Percentiles rank a stretch among this genome's conserved stretches.
phyloP scores from a whole-genome alignment of 2,113 vertebrate genomes.

The Anarhynchus alexandrinus region DNA sequence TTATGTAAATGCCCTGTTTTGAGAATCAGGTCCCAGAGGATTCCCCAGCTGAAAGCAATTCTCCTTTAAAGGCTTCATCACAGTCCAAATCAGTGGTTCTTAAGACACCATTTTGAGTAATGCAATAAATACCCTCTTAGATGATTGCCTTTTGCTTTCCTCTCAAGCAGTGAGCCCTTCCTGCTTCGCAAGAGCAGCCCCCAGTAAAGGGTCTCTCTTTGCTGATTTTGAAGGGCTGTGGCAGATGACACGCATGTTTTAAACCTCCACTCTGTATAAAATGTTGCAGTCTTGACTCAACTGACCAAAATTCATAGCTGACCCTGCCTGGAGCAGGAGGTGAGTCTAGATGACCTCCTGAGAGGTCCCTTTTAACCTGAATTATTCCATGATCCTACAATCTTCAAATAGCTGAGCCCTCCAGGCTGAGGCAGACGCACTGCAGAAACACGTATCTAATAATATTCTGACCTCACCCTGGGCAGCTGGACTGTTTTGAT shows the following conservation, averaged over 20 bases:
- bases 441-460: neutral
- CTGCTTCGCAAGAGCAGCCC: neutral
- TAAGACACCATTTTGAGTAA: neutral
- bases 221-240: neutral
- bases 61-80: slow-evolving; percentile 33
- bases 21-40: slow-evolving; percentile 19
- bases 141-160: neutral
- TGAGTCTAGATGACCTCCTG: neutral
- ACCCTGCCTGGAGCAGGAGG: neutral
- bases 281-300: neutral
- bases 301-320: neutral
- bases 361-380: neutral
- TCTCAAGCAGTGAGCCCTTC: neutral
- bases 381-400: neutral
- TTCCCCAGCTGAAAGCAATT: slow-evolving; percentile 42
- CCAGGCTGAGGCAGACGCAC: neutral
- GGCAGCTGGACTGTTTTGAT: neutral
- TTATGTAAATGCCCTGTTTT: slow-evolving; percentile 41
- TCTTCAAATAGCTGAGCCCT: neutral
- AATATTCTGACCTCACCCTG: neutral
- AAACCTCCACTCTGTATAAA: neutral
- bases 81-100: neutral
- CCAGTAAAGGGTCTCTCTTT: neutral
- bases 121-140: neutral
- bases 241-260: neutral